These are phyloP conservation scores for Mustelus asterias DNA, from an alignment of 2,113 vertebrate genomes.

Conservation along the genomic window DNA sequence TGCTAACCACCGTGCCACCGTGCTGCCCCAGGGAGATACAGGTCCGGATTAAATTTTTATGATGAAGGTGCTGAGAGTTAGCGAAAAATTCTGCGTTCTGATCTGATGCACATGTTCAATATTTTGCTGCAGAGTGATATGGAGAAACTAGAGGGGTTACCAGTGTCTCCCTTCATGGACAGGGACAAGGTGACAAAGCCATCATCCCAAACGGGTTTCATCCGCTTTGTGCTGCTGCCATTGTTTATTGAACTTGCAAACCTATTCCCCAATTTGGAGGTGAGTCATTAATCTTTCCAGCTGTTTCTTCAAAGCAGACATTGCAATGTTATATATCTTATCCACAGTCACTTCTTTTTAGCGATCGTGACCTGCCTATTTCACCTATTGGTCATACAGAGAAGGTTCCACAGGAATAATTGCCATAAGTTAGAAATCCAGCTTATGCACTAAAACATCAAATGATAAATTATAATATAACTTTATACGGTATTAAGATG, in stretches of 20 bases:
- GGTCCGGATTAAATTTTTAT: too few relatives aligned
- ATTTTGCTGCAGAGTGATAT: constrained; percentile 57
- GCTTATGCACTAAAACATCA: neutral
- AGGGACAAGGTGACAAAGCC: constrained; percentile 67
- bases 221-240: constrained; percentile 64
- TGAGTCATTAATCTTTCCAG: constrained; percentile 39
- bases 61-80: neutral
- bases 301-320: neutral
- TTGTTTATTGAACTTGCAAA: constrained; percentile 65
- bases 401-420: neutral
- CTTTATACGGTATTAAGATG: neutral
- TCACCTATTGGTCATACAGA: neutral
- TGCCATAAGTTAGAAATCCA: neutral
- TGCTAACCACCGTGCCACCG: too few relatives aligned
- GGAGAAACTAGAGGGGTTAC: constrained; percentile 69
- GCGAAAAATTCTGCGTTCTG: neutral
- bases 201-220: constrained; percentile 66
- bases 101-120: neutral
- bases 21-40: neutral
- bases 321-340: neutral
- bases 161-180: constrained; percentile 69
- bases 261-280: constrained; percentile 66
- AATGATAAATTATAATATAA: neutral
- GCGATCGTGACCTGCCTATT: too few relatives aligned
- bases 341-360: neutral